These are phyloP conservation scores for Cyrtonyx montezumae DNA, from an alignment of 2,113 vertebrate genomes.

Conservation along the genomic window DNA sequence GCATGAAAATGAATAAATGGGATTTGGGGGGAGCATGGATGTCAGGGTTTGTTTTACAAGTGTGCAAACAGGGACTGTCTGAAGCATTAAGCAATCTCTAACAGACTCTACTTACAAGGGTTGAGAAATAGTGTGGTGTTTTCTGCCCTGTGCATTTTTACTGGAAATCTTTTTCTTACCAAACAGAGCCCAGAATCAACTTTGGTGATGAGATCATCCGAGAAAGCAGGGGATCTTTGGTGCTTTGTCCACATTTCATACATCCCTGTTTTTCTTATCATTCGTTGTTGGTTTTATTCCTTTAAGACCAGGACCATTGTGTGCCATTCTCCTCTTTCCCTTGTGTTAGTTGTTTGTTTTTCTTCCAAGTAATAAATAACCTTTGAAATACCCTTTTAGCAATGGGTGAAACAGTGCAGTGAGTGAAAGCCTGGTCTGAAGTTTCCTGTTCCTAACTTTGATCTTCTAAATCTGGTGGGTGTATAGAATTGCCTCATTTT, in stretches of 20 bases:
- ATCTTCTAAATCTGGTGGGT: not conserved
- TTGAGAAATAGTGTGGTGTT: not conserved
- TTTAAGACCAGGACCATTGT: not conserved
- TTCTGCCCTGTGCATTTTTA: not conserved
- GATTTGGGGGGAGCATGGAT: constrained; percentile 5
- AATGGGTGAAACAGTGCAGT: not conserved
- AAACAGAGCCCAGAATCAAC: not conserved
- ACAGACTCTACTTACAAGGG: not conserved
- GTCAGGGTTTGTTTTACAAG: not conserved
- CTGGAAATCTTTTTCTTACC: not conserved
- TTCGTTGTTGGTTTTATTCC: not conserved
- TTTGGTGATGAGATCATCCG: not conserved
- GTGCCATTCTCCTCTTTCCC: not conserved
- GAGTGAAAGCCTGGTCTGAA: not conserved
- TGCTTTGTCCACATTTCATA: not conserved
- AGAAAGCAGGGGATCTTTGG: not conserved
- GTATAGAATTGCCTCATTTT: not conserved
- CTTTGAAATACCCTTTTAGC: not conserved
- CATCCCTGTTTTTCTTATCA: not conserved
- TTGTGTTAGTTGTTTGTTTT: not conserved
- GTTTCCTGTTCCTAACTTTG: accelerated
- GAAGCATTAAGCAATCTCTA: not conserved
- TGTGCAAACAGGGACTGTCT: not conserved
- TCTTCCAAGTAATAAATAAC: not conserved
- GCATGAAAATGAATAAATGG: constrained; percentile 36